Base-by-base conservation (phyloP, 2,113 vertebrate species). In the Dendrocopos noguchii region DNA sequence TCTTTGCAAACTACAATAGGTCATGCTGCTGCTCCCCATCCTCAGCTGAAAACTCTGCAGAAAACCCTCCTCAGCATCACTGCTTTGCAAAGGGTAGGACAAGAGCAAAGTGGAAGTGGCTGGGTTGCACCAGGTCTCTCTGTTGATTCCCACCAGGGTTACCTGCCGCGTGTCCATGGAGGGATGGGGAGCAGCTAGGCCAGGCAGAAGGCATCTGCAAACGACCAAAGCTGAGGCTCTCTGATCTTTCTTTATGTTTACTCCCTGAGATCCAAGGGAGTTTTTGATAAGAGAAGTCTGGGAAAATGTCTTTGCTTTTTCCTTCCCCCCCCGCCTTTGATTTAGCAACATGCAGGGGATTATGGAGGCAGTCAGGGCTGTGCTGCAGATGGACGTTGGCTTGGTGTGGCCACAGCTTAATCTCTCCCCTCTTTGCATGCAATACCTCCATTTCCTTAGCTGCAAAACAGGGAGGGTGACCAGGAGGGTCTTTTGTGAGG, bases 131-230 rank as follows among this genome's bases (percentile, higher is more conserved):
- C 63, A 19, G 80, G 82, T 87, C 47, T 85, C 78, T 64, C 42
- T 64, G 52, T 39, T 66, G 78, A 39, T 87, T 95, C 93, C 78
- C 67, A 63, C 73, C 2, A 31, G 92, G 78, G 77, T 93, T 60
- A 91, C 93, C 90, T 94, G 91, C 67, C 7, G 29, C 1, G 7
- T 22, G 50, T 15, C 10, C 1, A 0, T 21, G 75, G 86, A 84
- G 61, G 50, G 73, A 52, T 0, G 0, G 33, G 34, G 55, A 82
- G 63, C 84, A 67, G 83, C 57, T 39, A 52, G 80, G 81, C 91
- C 86, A 81, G 71, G 82, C 87, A 80, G 80, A 59, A 86, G 74
- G 47, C 67, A 76, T 79, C 91, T 61, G 88, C 90, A 77, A n/a
- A 88, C 24, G 55, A 60, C 89, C 84, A 60, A 63, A 81, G 65